phyloP scores from a whole-genome alignment of 2,797 vertebrate species.

The Aythya fuligula region DNA sequence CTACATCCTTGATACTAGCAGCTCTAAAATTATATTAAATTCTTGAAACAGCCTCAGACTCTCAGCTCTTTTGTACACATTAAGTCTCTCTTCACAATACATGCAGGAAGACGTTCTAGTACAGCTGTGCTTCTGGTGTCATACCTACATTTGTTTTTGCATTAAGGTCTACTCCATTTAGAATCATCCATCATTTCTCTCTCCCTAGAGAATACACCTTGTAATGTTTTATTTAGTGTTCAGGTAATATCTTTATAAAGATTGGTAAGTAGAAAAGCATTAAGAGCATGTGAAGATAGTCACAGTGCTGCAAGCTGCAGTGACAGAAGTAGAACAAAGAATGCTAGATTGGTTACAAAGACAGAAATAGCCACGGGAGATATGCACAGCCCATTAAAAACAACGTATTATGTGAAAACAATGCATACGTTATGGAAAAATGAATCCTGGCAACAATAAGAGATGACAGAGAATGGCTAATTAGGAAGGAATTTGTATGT shows the following conservation, averaged over 20 bases:
- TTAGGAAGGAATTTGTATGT: neutral
- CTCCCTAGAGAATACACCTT: neutral
- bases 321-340: neutral
- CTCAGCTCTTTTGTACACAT: neutral
- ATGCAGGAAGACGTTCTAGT: neutral
- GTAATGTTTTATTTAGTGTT: conserved; percentile 24
- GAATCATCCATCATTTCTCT: neutral
- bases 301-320: neutral
- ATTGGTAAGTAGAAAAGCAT: neutral
- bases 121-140: neutral
- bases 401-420: neutral
- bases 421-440: neutral
- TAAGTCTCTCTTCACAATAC: neutral
- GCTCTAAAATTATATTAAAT: neutral
- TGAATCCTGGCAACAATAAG: neutral
- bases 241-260: neutral
- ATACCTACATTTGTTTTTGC: neutral
- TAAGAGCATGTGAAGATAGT: neutral
- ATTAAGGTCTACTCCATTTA: neutral
- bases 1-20: neutral
- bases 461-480: neutral
- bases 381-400: neutral
- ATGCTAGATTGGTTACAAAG: neutral
- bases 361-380: conserved; percentile 13
- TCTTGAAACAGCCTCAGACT: neutral